Percentiles rank a stretch among this genome's conserved stretches.
Conservation (phyloP, 2,797 vertebrate genomes). For the Mormyrus proboscirostris region DNA sequence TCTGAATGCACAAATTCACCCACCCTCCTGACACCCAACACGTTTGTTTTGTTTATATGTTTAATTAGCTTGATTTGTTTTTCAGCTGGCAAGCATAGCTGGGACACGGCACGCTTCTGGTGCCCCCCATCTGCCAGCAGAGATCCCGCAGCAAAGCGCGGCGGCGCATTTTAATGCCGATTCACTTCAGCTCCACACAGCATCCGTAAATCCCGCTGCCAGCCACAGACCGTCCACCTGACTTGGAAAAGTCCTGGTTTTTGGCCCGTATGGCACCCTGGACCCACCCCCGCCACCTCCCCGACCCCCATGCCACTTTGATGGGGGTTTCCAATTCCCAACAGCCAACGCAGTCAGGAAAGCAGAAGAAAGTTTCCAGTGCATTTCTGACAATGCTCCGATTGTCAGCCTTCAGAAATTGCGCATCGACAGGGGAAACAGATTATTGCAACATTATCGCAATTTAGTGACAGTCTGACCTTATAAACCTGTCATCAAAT, state of each 20-base stretch:
- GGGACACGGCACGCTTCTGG: background rate
- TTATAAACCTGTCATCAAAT: background rate
- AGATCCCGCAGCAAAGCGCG: background rate
- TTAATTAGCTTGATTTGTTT: slow-evolving; percentile 26
- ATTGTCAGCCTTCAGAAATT: background rate
- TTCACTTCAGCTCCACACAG: background rate
- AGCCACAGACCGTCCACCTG: background rate
- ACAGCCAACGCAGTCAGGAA: background rate
- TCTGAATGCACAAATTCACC: background rate
- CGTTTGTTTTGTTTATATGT: slow-evolving; percentile 24
- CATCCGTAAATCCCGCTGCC: background rate
- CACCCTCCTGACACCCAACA: background rate
- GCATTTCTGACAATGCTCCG: background rate
- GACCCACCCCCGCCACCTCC: background rate
- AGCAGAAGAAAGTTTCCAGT: background rate
- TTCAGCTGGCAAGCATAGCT: background rate
- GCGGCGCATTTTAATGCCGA: background rate
- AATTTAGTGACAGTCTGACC: background rate
- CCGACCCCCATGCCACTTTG: background rate
- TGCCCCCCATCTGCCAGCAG: background rate
- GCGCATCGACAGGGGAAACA: background rate
- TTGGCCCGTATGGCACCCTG: background rate
- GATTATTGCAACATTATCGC: background rate
- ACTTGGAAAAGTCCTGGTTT: background rate
- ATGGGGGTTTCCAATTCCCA: background rate